These are phyloP conservation scores for Phenacoccus solenopsis DNA, from an alignment of 1,140 invertebrate species.

Conservation along the genomic window DNA sequence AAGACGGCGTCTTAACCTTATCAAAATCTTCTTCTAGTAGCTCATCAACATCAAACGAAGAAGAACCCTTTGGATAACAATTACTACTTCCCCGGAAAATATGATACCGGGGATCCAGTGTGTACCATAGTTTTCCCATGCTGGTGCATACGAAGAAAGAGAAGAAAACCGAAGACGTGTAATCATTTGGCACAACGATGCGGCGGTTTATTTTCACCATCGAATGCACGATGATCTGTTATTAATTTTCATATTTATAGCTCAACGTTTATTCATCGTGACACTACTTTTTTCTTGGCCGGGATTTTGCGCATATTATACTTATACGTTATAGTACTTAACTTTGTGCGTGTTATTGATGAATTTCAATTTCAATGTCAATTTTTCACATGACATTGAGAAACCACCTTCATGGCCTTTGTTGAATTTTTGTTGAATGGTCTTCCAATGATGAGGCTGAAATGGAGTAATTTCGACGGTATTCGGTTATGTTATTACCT, in stretches of 20 bases:
- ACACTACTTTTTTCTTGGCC: no score
- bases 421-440: background rate
- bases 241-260: background rate
- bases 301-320: no score
- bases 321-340: no score
- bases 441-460: constrained; percentile 1
- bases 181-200: background rate
- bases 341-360: no score
- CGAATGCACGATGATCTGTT: background rate
- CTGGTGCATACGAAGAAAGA: background rate
- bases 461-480: background rate
- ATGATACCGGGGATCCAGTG: constrained; percentile 1
- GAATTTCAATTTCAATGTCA: no score
- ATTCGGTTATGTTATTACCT: no score
- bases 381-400: no score
- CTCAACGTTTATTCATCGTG: background rate
- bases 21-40: background rate
- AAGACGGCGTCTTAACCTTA: background rate
- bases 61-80: constrained; percentile 8
- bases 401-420: no score
- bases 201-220: background rate
- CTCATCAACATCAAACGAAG: background rate
- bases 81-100: constrained; percentile 9
- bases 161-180: background rate
- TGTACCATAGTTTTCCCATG: background rate